Percentiles rank a stretch among this genome's conserved stretches.
These are phyloP conservation scores for Tinamus major DNA, from an alignment of 2,797 vertebrate genomes.

Conservation along the genomic window DNA sequence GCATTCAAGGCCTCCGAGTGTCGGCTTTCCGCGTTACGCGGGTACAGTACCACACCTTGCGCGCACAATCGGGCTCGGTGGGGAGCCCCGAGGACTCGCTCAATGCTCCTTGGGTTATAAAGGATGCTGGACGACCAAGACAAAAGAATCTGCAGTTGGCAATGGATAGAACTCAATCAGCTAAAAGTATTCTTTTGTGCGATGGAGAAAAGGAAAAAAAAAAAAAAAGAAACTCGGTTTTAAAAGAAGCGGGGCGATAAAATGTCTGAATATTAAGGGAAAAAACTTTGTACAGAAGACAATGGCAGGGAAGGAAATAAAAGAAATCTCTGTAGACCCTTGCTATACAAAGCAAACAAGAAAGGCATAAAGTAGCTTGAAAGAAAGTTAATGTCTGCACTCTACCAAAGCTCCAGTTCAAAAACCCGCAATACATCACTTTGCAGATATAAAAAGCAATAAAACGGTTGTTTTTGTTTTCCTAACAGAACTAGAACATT, in stretches of 20 bases:
- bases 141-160: constrained; percentile 70
- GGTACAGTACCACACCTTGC: constrained; percentile 76
- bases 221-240: constrained; percentile 39
- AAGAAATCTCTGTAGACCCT: constrained; percentile 72
- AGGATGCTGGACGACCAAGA: constrained; percentile 69
- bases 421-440: constrained; percentile 61
- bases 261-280: constrained; percentile 74
- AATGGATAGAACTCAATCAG: constrained; percentile 74
- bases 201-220: not conserved
- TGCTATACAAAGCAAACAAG: constrained; percentile 68
- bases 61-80: constrained; percentile 68
- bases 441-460: constrained; percentile 58
- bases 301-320: constrained; percentile 61
- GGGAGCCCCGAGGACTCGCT: constrained; percentile 68
- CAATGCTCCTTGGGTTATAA: constrained; percentile 65
- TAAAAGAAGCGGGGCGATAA: constrained; percentile 70
- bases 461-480: constrained; percentile 66
- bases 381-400: constrained; percentile 69
- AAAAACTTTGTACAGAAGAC: constrained; percentile 62
- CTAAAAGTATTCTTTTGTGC: constrained; percentile 72
- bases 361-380: constrained; percentile 65
- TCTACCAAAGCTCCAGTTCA: constrained; percentile 46
- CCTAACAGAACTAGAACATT: constrained; percentile 58
- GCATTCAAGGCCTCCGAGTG: constrained; percentile 61
- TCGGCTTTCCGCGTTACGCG: constrained; percentile 57